These are phyloP conservation scores for Drosophila guanche DNA, from an alignment of 1,140 invertebrate species.

Conservation along the genomic window DNA sequence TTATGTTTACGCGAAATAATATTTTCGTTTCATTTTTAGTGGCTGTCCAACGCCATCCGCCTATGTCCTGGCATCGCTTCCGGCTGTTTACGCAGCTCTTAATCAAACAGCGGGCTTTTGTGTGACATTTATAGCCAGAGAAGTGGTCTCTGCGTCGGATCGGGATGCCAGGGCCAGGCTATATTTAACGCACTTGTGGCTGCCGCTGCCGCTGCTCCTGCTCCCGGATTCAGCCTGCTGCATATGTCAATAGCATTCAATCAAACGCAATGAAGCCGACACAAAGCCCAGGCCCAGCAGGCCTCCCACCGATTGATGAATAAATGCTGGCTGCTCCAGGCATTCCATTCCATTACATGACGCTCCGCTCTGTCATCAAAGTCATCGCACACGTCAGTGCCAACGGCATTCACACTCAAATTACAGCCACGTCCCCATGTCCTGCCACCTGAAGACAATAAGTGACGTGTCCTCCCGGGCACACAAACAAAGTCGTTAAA, in stretches of 20 bases:
- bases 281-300: constrained; percentile 46
- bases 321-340: constrained; percentile 12
- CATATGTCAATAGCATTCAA: constrained; percentile 69
- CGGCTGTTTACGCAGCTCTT: constrained; percentile 68
- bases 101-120: constrained; percentile 66
- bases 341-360: no score
- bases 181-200: constrained; percentile 60
- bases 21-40: constrained; percentile 76
- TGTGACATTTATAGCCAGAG: constrained; percentile 58
- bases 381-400: constrained; percentile 8
- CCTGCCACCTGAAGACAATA: constrained; percentile 51
- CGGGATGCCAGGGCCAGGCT: constrained; percentile 15
- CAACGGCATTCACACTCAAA: constrained; percentile 31
- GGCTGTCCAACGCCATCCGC: constrained; percentile 5
- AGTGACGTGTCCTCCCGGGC: constrained; percentile 17
- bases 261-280: constrained; percentile 49
- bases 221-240: neutral
- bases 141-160: no score
- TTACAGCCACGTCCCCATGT: constrained; percentile 55
- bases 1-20: constrained; percentile 72
- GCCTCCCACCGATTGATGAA: constrained; percentile 44
- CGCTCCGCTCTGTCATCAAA: neutral
- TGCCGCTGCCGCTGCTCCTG: neutral
- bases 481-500: constrained; percentile 14
- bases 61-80: constrained; percentile 13